A percentile compares a stretch with the other conserved stretches of the same genome.
phyloP scores from a whole-genome alignment of 2,888 invertebrate genomes.

The Choreutis nemorana region DNA sequence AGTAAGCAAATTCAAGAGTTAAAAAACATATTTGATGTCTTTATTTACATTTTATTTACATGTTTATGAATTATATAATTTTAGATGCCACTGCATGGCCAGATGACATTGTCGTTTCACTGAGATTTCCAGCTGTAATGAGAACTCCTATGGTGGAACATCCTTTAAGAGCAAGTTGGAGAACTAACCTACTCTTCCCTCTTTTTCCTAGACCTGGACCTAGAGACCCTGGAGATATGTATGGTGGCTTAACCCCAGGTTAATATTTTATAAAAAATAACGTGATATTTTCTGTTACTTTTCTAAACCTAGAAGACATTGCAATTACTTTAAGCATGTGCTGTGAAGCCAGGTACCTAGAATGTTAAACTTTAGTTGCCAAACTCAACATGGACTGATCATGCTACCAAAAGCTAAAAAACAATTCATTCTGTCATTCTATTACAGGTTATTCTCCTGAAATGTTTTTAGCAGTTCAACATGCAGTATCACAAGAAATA shows the following conservation, averaged over 20 bases:
- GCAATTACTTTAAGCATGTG: no score
- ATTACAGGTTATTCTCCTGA: conserved; percentile 48
- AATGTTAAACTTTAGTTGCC: no score
- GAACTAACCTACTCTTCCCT: conserved; percentile 75
- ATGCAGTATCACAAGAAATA: conserved; percentile 47
- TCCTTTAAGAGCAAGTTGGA: conserved; percentile 67
- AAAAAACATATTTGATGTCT: background rate
- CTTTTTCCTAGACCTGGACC: conserved; percentile 74
- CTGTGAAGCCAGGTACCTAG: no score
- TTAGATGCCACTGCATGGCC: conserved; percentile 52
- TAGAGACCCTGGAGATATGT: conserved; percentile 55
- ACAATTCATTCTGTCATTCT: no score
- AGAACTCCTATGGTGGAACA: conserved; percentile 53
- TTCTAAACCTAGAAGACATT: no score
- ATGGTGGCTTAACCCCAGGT: conserved; percentile 68
- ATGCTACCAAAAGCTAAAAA: no score
- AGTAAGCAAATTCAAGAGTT: conserved; percentile 31
- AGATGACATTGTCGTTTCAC: conserved; percentile 54
- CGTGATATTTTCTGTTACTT: no score
- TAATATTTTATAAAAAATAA: conserved; percentile 20
- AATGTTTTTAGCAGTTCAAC: conserved; percentile 52
- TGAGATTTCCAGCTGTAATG: conserved; percentile 73
- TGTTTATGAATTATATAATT: conserved; percentile 12
- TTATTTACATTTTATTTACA: background rate
- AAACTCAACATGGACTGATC: no score